These are phyloP conservation scores for Melieria picta DNA, from an alignment of 2,888 invertebrate species.

Conservation along the genomic window DNA sequence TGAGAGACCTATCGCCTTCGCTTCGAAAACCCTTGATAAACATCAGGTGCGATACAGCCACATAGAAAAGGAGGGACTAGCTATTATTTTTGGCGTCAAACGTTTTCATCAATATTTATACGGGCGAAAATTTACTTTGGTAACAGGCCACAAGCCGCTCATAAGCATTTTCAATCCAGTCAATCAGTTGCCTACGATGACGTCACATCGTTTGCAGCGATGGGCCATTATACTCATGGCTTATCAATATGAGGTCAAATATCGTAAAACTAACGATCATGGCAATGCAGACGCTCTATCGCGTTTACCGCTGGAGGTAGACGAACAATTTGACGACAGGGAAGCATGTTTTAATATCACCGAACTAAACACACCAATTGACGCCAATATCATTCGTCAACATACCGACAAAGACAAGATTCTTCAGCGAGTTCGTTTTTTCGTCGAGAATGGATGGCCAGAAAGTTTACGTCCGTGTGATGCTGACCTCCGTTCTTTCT, in stretches of 20 bases:
- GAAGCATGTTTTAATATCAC: conserved; percentile 24
- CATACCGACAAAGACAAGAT: conserved; percentile 7
- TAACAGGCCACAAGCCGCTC: conserved; percentile 38
- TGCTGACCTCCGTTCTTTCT: conserved; percentile 21
- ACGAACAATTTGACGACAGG: neutral
- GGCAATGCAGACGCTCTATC: conserved; percentile 43
- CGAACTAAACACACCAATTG: too few species aligned
- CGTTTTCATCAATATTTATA: conserved; percentile 35
- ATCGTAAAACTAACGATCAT: conserved; percentile 38
- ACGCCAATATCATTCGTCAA: conserved; percentile 1
- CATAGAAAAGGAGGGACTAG: conserved; percentile 36
- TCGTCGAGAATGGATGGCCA: conserved; percentile 26
- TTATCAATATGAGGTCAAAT: conserved; percentile 34
- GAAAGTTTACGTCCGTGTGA: conserved; percentile 5
- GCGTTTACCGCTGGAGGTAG: conserved; percentile 27
- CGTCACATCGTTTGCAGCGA: conserved; percentile 27
- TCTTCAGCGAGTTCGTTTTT: conserved; percentile 3
- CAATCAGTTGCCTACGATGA: conserved; percentile 34
- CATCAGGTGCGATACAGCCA: conserved; percentile 32
- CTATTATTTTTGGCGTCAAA: conserved; percentile 35
- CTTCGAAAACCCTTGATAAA: conserved; percentile 18
- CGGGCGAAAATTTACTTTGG: conserved; percentile 34
- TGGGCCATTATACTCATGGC: conserved; percentile 37
- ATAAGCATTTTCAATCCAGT: conserved; percentile 33
- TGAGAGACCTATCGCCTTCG: conserved; percentile 33